These are phyloP conservation scores for Ceratosolen solmsi DNA, from an alignment of 1,140 invertebrate genomes.

Conservation along the genomic window DNA sequence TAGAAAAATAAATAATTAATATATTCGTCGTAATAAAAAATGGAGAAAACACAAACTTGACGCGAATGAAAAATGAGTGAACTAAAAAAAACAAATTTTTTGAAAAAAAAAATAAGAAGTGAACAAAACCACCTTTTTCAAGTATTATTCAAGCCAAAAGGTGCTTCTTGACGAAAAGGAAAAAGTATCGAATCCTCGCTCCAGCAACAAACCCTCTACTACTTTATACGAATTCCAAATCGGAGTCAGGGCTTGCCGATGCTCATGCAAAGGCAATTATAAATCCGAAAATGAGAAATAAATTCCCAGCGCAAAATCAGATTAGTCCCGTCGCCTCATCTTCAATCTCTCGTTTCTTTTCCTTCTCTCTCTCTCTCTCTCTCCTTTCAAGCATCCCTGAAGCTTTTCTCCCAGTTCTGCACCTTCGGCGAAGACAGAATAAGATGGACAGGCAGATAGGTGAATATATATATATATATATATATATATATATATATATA, in stretches of 20 bases:
- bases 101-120: not conserved
- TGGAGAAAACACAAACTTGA: too few relatives aligned
- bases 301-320: conserved; percentile 50
- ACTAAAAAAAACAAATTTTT: too few relatives aligned
- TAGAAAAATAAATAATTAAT: not conserved
- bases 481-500: too few relatives aligned
- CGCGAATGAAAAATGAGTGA: too few relatives aligned
- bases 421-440: conserved; percentile 26
- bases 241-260: not conserved
- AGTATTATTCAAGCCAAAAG: conserved; percentile 5
- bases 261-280: conserved; percentile 47
- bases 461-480: conserved; percentile 15
- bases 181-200: not conserved
- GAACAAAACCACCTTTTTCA: not conserved
- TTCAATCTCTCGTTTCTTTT: not conserved
- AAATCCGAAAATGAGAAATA: conserved; percentile 54
- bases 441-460: conserved; percentile 43
- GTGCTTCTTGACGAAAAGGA: not conserved
- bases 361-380: not conserved
- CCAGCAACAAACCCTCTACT: not conserved
- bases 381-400: not conserved
- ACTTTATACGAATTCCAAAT: conserved; percentile 19
- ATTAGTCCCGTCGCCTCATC: conserved; percentile 33
- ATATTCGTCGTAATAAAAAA: too few relatives aligned
- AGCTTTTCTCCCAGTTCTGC: conserved; percentile 7